A percentile compares a stretch with the other conserved stretches of the same genome.
Evolutionary conservation across 1,140 invertebrate species (phyloP).

Genomic region (Schlechtendalia chinensis): DNA sequence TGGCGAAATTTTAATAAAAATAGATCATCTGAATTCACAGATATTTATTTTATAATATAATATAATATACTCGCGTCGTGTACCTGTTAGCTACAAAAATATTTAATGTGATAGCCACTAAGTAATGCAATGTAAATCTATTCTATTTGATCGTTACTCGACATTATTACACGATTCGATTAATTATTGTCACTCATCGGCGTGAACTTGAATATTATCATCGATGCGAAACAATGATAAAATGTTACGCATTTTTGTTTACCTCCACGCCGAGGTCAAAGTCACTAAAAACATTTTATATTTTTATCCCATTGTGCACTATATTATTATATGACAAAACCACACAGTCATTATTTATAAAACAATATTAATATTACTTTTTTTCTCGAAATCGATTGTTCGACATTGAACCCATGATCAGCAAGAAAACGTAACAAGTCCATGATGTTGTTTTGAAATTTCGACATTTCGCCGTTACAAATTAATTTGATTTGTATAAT

Average conservation of each 20-base stretch:
- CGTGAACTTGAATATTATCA: neutral
- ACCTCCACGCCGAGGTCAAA: neutral
- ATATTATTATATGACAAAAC: neutral
- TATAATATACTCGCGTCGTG: too few relatives aligned
- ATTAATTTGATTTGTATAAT: neutral
- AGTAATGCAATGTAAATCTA: neutral
- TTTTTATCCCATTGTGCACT: neutral
- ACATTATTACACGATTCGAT: neutral
- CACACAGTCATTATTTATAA: conserved; percentile 2
- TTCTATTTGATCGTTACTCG: neutral
- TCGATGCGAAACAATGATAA: neutral
- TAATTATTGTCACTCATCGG: neutral
- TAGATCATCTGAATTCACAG: too few relatives aligned
- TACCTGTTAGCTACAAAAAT: too few relatives aligned
- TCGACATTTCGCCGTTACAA: neutral
- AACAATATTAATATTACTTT: too few relatives aligned
- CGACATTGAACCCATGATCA: neutral
- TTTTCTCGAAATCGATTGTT: conserved; percentile 8
- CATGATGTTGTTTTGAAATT: neutral
- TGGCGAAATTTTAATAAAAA: too few relatives aligned
- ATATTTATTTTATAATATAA: too few relatives aligned
- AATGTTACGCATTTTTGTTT: neutral
- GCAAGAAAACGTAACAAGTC: conserved; percentile 14
- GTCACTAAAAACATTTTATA: neutral
- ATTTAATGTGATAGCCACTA: too few relatives aligned